phyloP scores from a whole-genome alignment of 2,888 invertebrate species.

The Synanthedon myopaeformis region DNA sequence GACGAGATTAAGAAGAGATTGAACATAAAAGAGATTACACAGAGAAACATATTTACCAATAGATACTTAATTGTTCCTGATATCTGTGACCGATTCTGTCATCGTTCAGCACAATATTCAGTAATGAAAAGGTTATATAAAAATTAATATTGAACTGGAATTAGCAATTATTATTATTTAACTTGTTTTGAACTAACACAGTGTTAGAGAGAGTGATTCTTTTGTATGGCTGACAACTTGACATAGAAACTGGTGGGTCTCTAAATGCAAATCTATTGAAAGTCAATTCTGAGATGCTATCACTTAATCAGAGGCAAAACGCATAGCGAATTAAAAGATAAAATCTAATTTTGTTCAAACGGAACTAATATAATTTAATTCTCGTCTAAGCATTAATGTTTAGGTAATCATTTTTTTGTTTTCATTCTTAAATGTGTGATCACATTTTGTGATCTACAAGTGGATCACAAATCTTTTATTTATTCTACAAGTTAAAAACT shows the following conservation, averaged over 20 bases:
- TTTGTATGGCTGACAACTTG: constrained; percentile 3
- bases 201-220: background rate
- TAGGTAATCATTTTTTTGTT: no score
- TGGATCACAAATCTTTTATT: no score
- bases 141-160: background rate
- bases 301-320: constrained; percentile 5
- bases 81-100: background rate
- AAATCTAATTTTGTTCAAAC: constrained; percentile 8
- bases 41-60: background rate
- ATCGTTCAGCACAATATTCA: background rate
- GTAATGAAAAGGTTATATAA: background rate
- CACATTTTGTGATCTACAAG: no score
- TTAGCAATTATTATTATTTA: background rate
- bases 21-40: no score
- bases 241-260: constrained; percentile 4
- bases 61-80: background rate
- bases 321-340: constrained; percentile 3
- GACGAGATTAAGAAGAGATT: no score
- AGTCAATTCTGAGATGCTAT: constrained; percentile 1
- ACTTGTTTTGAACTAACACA: background rate
- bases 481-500: no score
- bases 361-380: constrained; percentile 3
- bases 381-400: no score
- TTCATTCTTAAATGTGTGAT: no score
- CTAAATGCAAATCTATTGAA: constrained; percentile 4